A percentile compares a stretch with the other conserved stretches of the same genome.
Conservation (phyloP, 2,797 vertebrate species). For the Anguilla megastoma region DNA sequence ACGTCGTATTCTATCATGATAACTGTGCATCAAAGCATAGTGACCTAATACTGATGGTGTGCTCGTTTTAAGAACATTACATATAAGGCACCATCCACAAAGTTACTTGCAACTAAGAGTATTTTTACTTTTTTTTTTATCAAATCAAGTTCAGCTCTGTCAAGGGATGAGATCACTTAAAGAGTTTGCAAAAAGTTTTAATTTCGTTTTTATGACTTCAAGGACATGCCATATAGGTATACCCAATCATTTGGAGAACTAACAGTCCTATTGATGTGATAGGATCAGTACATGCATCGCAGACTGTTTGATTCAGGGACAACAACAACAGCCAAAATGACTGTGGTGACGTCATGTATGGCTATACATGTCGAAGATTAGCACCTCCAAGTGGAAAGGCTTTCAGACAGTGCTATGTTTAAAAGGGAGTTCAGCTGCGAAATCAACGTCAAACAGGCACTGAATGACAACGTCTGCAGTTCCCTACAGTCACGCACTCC, state of each 20-base stretch:
- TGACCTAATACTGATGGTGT: constrained; percentile 31
- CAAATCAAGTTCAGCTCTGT: constrained; percentile 30
- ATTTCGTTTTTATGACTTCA: constrained; percentile 17
- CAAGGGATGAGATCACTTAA: constrained; percentile 32
- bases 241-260: constrained; percentile 6
- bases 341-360: constrained; percentile 9
- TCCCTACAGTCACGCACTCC: neutral
- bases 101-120: constrained; percentile 9
- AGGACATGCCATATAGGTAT: neutral
- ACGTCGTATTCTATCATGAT: constrained; percentile 42
- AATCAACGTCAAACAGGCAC: neutral
- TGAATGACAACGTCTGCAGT: neutral
- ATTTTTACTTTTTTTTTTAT: constrained; percentile 25
- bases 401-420: constrained; percentile 8
- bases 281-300: neutral
- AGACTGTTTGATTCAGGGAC: constrained; percentile 1
- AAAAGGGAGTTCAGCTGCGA: neutral
- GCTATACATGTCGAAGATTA: constrained; percentile 23
- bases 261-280: neutral
- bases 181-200: neutral
- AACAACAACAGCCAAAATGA: neutral
- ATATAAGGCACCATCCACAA: constrained; percentile 36
- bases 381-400: constrained; percentile 17
- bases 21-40: constrained; percentile 22
- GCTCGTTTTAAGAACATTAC: constrained; percentile 43